Percentiles rank a stretch among this genome's conserved stretches.
Conservation (phyloP, 2,888 invertebrate genomes). For the Philonicus albiceps region DNA sequence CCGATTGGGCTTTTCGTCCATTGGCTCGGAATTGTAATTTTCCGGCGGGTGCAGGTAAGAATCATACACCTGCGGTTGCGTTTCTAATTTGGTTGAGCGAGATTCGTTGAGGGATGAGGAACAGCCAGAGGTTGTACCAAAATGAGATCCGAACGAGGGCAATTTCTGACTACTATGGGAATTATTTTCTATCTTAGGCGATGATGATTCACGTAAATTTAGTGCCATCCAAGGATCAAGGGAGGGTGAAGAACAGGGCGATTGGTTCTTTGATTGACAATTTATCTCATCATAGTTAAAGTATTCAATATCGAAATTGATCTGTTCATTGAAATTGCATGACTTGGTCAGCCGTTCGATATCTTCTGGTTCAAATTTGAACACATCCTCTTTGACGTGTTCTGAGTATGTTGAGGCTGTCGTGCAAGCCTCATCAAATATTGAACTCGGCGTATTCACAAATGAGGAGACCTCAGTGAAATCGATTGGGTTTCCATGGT, state of each 20-base stretch:
- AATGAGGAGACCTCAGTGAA: slow-evolving; percentile 50
- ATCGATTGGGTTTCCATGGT: slow-evolving; percentile 52
- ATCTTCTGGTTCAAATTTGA: slow-evolving; percentile 63
- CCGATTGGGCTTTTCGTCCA: slow-evolving; percentile 57
- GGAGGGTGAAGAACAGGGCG: slow-evolving; percentile 62
- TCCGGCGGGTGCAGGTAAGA: slow-evolving; percentile 55
- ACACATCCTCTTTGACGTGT: slow-evolving; percentile 56
- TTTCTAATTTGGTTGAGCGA: not conserved
- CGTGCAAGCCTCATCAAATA: slow-evolving; percentile 54
- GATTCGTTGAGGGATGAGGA: not conserved
- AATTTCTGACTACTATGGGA: slow-evolving; percentile 50
- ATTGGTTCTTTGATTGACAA: slow-evolving; percentile 64
- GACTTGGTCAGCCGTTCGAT: slow-evolving; percentile 59
- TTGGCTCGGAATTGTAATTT: slow-evolving; percentile 55
- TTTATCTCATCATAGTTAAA: slow-evolving; percentile 64
- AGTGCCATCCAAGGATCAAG: slow-evolving; percentile 62
- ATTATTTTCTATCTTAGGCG: slow-evolving; percentile 46
- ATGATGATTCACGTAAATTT: slow-evolving; percentile 54
- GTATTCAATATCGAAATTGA: slow-evolving; percentile 60
- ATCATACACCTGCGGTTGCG: slow-evolving; percentile 46
- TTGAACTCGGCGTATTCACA: slow-evolving; percentile 62
- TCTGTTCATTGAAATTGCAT: slow-evolving; percentile 44
- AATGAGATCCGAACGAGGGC: no score
- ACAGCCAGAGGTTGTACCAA: no score
- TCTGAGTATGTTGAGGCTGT: slow-evolving; percentile 43